Base-by-base conservation (phyloP, 2,797 vertebrate genomes). In the Myiotriccus ornatus region DNA sequence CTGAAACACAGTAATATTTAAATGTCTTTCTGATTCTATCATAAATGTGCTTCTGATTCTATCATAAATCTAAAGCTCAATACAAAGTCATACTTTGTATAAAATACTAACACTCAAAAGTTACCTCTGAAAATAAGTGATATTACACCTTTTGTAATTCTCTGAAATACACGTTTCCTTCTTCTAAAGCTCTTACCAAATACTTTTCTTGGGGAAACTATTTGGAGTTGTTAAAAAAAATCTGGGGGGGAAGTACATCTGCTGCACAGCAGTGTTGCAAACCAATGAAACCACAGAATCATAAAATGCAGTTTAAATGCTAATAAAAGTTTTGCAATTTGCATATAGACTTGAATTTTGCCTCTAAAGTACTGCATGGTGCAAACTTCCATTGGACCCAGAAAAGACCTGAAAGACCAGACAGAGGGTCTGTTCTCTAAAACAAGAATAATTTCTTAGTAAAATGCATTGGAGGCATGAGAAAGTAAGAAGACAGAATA, bases 161-260 rank as follows among this genome's bases (percentile, higher is more conserved):
- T 43, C 62, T 50, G 28, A 87, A 69, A 70, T 27, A 19, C 6
- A 0, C 0, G 4, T 56, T 82, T 87, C 8, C 28, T 76, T 89
- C 53, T 74, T 60, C 32, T 49, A 64, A 84, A 56, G 27, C 16
- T 85, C 24, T 77, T 82, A 76, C 9, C 16, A 39, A 77, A 25
- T n/a, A 59, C 14, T 76, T 59, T 57, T 65, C 21, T 47, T 12
- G 8, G n/a, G 65, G 12, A 90, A 91, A 68, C 27, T 80, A 53
- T 30, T 59, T 67, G 50, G 18, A 74, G 55, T 43, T 60, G 5
- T 47, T 78, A 14, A 44, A 75, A 53, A 28, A 74, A 59, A 27
- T 44, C 2, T 6, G 1, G 5, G 2, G 3, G 12, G 4, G 3
- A n/a, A n/a, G 4, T 39, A 67, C 10, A 50, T 10, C 9, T 35